A percentile compares a stretch with the other conserved stretches of the same genome.
Evolutionary conservation across 2,888 invertebrate species (phyloP).

Genomic region (Drosophila cognata): DNA sequence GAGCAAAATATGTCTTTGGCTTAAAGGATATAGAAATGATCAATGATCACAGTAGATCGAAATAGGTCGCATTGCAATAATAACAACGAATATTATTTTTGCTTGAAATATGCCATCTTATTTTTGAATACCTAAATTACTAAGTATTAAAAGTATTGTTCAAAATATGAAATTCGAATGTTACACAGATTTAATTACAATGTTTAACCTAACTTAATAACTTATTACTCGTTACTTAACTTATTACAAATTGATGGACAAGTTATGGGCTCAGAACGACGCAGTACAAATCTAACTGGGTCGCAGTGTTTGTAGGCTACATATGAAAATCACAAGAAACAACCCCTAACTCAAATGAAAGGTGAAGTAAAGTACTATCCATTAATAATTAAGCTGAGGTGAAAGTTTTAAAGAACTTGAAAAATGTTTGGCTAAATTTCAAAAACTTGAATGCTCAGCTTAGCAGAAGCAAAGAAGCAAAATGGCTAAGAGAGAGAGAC

Average conservation of each 20-base stretch:
- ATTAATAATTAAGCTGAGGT: slow-evolving; percentile 1
- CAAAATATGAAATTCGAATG: not conserved
- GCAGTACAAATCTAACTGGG: not conserved
- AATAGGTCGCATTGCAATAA: not conserved
- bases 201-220: not conserved
- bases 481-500: not conserved
- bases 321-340: not conserved
- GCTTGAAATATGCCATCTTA: not conserved
- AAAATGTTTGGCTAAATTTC: not conserved
- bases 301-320: not conserved
- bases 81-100: not conserved
- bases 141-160: not conserved
- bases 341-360: not conserved
- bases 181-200: not conserved
- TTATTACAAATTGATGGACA: not conserved
- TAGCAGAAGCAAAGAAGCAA: not conserved
- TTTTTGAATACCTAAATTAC: not conserved
- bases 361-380: not conserved
- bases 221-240: no score
- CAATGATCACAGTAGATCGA: not conserved
- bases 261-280: not conserved
- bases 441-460: not conserved
- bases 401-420: not conserved
- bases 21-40: not conserved
- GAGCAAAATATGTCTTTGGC: not conserved